Conservation (phyloP, 1,140 invertebrate genomes). For the Eupeodes corollae region DNA sequence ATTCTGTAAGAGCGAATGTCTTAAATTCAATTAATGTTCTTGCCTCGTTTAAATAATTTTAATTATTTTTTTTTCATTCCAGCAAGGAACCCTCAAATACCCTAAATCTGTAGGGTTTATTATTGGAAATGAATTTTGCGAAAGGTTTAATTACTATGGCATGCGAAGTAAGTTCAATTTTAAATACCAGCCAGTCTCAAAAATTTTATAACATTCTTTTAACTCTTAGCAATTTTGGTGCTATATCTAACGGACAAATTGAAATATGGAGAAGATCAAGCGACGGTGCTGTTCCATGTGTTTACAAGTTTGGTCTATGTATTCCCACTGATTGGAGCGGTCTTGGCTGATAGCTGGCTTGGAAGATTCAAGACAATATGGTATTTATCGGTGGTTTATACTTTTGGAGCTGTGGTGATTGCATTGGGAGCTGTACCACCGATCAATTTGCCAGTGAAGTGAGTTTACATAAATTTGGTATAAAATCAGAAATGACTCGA, state of each 20-base stretch:
- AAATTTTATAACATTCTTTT: neutral
- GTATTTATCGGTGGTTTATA: conserved; percentile 61
- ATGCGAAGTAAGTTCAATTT: conserved; percentile 75
- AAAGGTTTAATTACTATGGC: conserved; percentile 92
- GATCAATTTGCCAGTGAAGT: conserved; percentile 24
- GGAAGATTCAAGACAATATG: conserved; percentile 74
- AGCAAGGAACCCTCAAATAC: conserved; percentile 45
- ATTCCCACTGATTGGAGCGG: conserved; percentile 69
- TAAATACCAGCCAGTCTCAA: neutral
- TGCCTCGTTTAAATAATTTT: too few relatives aligned
- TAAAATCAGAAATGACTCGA: neutral
- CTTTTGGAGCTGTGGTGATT: conserved; percentile 53
- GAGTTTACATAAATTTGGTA: too few relatives aligned
- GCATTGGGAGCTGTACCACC: conserved; percentile 41
- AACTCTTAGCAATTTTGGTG: conserved; percentile 67
- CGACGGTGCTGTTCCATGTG: conserved; percentile 72
- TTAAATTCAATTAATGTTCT: too few relatives aligned
- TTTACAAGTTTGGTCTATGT: conserved; percentile 81
- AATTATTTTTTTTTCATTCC: too few relatives aligned
- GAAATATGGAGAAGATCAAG: conserved; percentile 47
- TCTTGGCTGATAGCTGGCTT: conserved; percentile 75
- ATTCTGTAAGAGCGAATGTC: too few relatives aligned
- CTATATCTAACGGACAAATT: conserved; percentile 66
- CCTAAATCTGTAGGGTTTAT: conserved; percentile 90
- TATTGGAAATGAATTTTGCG: conserved; percentile 91